A percentile compares a stretch with the other conserved stretches of the same genome.
Evolutionary conservation across 2,113 vertebrate genomes (phyloP).

Genomic region (Phyllostomus discolor): DNA sequence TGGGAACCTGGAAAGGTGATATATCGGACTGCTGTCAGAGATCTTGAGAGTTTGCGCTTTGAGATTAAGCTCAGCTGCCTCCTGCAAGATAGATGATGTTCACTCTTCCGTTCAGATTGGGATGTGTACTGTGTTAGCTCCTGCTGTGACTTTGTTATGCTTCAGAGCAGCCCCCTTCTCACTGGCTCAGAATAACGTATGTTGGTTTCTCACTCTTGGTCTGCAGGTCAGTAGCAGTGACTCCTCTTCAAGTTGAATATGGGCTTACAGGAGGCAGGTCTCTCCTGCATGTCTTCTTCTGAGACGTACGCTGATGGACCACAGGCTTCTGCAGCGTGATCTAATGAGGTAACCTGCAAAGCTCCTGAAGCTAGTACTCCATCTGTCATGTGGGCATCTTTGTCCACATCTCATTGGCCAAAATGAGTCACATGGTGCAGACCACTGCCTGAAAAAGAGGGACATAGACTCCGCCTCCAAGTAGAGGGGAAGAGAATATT

Average conservation of each 20-base stretch:
- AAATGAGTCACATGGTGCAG: background rate
- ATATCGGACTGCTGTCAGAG: no score
- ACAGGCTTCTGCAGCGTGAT: accelerated
- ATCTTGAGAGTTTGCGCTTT: background rate
- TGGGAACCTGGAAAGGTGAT: background rate
- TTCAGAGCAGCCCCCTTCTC: background rate
- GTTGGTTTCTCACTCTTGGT: background rate
- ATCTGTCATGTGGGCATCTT: background rate
- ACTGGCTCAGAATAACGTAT: background rate
- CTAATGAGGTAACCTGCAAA: background rate
- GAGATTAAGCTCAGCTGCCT: background rate
- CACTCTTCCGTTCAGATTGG: background rate
- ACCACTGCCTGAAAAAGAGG: background rate
- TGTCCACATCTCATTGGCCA: background rate
- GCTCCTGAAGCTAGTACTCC: background rate
- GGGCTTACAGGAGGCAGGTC: background rate
- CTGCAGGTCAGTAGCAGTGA: background rate
- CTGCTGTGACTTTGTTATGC: background rate
- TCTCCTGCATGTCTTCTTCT: background rate
- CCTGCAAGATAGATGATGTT: background rate
- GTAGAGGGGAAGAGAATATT: background rate
- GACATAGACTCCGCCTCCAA: background rate
- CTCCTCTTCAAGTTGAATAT: background rate
- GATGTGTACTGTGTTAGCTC: no score
- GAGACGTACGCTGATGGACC: background rate